Percentiles rank a stretch among this genome's conserved stretches.
These are phyloP conservation scores for Sinocyclocheilus maitianheensis DNA, from an alignment of 2,113 vertebrate genomes.

Conservation along the genomic window DNA sequence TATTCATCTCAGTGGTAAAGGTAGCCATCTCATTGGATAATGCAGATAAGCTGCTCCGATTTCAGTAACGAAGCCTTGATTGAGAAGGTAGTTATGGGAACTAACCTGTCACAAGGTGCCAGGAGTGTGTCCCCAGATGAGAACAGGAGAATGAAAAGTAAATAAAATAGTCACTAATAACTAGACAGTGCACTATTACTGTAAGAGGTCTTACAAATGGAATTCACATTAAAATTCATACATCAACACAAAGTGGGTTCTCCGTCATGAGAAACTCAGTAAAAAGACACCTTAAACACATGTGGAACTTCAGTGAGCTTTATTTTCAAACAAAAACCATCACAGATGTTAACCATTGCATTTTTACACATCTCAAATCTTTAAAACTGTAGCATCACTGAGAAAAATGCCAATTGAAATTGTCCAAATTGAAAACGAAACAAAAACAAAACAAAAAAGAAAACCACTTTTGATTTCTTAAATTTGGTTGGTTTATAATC, in stretches of 20 bases:
- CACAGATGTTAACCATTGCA: conserved; percentile 66
- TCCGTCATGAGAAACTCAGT: neutral
- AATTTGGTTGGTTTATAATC: conserved; percentile 11
- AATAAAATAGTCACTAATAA: neutral
- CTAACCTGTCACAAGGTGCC: conserved; percentile 72
- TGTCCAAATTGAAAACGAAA: conserved; percentile 16
- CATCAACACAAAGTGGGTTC: neutral
- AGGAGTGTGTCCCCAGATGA: conserved; percentile 10
- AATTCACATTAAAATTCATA: neutral
- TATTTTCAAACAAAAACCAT: conserved; percentile 75
- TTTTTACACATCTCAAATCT: conserved; percentile 58
- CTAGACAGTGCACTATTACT: too few relatives aligned
- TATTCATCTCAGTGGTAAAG: neutral
- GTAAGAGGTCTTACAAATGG: neutral
- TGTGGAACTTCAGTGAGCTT: conserved; percentile 80
- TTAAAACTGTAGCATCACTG: conserved; percentile 73
- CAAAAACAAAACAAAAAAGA: neutral
- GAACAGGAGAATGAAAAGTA: neutral
- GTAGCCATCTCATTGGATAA: neutral
- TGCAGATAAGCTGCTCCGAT: neutral
- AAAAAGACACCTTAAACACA: neutral
- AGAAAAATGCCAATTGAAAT: conserved; percentile 67
- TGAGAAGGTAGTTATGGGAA: neutral
- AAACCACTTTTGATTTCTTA: neutral
- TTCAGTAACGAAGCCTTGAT: neutral